Percentiles rank a stretch among this genome's conserved stretches.
These are phyloP conservation scores for Varanus komodoensis DNA, from an alignment of 2,113 vertebrate species.

Conservation along the genomic window DNA sequence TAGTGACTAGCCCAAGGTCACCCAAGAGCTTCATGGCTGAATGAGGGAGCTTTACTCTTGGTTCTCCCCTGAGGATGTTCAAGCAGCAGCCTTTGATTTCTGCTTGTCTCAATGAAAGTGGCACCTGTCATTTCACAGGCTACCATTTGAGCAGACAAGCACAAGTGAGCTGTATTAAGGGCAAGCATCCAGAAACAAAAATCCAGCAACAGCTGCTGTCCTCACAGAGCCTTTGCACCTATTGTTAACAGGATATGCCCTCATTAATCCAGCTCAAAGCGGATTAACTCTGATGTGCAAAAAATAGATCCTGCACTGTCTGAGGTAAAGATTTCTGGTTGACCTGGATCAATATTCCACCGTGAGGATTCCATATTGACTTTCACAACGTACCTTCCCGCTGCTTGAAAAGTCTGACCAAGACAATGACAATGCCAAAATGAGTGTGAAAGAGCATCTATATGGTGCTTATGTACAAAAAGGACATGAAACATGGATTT, in stretches of 20 bases:
- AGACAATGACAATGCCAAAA: background rate
- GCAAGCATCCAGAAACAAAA: background rate
- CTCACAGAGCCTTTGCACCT: rapidly evolving
- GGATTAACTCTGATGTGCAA: conserved; percentile 9
- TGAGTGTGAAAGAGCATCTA: background rate
- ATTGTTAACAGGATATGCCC: background rate
- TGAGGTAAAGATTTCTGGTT: background rate
- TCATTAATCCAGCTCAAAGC: conserved; percentile 32
- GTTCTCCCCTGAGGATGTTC: background rate
- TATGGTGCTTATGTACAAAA: background rate
- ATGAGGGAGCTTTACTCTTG: no score
- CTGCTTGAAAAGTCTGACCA: rapidly evolving
- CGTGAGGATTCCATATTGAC: rapidly evolving
- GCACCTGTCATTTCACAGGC: rapidly evolving
- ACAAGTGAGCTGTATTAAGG: background rate
- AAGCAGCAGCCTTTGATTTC: rapidly evolving
- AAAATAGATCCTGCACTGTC: conserved; percentile 64
- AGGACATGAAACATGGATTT: background rate
- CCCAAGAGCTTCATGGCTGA: no score
- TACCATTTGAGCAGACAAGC: rapidly evolving
- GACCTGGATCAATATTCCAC: rapidly evolving
- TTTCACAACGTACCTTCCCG: rapidly evolving
- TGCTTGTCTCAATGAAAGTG: rapidly evolving
- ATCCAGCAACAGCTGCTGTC: background rate
- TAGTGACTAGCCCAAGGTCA: no score